Evolutionary conservation across 2,888 invertebrate genomes (phyloP).

Genomic region (Minunthozetes semirufus): DNA sequence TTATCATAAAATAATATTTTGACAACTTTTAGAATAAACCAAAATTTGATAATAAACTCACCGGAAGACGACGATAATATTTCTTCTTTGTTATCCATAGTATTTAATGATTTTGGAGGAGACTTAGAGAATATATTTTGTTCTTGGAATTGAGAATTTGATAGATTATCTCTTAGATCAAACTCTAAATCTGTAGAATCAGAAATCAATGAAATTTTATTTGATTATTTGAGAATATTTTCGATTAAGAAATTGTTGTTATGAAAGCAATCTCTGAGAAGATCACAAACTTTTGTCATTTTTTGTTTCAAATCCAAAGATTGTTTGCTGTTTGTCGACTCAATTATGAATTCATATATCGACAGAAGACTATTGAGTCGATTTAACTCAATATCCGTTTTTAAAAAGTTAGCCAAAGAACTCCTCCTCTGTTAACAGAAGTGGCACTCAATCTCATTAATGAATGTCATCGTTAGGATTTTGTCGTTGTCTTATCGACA

Average conservation of each 20-base stretch:
- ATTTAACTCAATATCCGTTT: not conserved
- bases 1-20: no score
- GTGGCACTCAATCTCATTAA: constrained; percentile 11
- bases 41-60: no score
- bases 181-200: not conserved
- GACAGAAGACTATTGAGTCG: no score
- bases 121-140: no score
- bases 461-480: constrained; percentile 19
- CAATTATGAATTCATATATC: no score
- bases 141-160: no score
- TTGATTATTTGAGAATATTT: constrained; percentile 13
- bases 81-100: no score
- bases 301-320: not conserved
- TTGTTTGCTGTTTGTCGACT: no score
- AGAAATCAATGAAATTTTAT: not conserved
- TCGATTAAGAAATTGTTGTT: constrained; percentile 13
- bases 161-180: no score
- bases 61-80: no score
- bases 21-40: no score
- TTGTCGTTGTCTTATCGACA: not conserved
- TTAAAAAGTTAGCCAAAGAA: not conserved
- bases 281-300: constrained; percentile 1
- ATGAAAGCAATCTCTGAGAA: not conserved
- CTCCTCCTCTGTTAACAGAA: constrained; percentile 6
- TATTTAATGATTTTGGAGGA: no score